Evolutionary conservation across 2,797 vertebrate genomes (phyloP).

Genomic region (Geotrypetes seraphini): DNA sequence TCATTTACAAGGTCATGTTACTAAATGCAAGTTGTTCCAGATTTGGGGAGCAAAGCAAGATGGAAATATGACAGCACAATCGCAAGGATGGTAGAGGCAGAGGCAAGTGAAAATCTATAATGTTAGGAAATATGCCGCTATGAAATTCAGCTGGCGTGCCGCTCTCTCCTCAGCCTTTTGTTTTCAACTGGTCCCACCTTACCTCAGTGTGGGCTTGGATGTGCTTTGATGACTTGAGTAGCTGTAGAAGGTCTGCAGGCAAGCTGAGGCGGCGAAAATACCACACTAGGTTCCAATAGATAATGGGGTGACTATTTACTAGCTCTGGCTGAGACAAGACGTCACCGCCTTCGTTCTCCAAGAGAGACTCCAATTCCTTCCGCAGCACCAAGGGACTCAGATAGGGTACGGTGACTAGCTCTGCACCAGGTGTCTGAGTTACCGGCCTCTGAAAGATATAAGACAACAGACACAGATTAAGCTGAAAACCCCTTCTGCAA

Average conservation of each 20-base stretch:
- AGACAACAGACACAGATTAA: too few relatives aligned
- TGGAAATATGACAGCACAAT: too few relatives aligned
- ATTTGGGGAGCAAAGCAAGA: too few relatives aligned
- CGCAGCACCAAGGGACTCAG: conserved; percentile 84
- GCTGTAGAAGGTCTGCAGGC: conserved; percentile 70
- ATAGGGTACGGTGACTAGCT: conserved; percentile 70
- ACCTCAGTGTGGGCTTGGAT: conserved; percentile 41
- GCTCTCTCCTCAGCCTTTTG: too few relatives aligned
- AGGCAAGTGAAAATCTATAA: too few relatives aligned
- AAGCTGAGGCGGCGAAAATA: conserved; percentile 78
- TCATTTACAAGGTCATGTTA: too few relatives aligned
- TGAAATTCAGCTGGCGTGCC: fast-evolving
- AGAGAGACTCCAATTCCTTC: conserved; percentile 84
- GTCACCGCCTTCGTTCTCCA: conserved; percentile 85
- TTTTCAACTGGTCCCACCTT: too few relatives aligned
- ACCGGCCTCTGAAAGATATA: too few relatives aligned
- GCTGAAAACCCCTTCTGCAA: not conserved
- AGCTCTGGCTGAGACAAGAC: conserved; percentile 73
- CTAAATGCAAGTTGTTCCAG: too few relatives aligned
- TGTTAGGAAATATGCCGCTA: not conserved
- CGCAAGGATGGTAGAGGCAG: not conserved
- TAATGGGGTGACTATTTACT: conserved; percentile 80
- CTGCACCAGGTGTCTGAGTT: conserved; percentile 33
- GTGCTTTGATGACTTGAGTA: conserved; percentile 61
- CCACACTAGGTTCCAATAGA: conserved; percentile 94